These are phyloP conservation scores for Cephalopholis sonnerati DNA, from an alignment of 2,113 vertebrate genomes.

Conservation along the genomic window DNA sequence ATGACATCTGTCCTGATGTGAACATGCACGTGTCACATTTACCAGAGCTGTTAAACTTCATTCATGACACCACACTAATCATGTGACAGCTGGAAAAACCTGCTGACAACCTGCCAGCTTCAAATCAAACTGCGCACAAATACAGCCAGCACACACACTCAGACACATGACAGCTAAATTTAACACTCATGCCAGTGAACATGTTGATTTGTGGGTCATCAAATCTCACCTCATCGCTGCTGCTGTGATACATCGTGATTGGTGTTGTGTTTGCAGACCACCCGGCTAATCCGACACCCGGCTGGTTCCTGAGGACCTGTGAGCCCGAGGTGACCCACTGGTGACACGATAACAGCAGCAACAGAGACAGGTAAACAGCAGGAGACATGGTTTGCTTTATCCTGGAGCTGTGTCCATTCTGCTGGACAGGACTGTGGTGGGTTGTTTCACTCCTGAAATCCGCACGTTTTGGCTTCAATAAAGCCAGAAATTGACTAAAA, in stretches of 20 bases:
- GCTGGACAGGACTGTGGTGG: not conserved
- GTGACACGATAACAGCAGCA: slow-evolving; percentile 8
- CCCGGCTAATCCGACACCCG: not conserved
- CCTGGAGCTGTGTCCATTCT: slow-evolving; percentile 60
- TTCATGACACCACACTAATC: not conserved
- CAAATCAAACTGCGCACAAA: not conserved
- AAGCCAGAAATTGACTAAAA: not conserved
- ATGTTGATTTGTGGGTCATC: not conserved
- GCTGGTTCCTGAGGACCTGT: not conserved
- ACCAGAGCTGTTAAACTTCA: not conserved
- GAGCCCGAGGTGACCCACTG: slow-evolving; percentile 28
- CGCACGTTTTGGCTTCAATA: not conserved
- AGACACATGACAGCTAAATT: not conserved
- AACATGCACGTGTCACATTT: not conserved
- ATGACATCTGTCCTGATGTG: not conserved
- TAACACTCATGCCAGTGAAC: not conserved
- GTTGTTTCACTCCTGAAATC: not conserved
- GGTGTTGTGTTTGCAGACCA: slow-evolving; percentile 4
- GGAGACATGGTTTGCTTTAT: slow-evolving; percentile 48
- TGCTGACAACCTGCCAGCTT: slow-evolving; percentile 21
- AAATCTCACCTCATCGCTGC: slow-evolving; percentile 64
- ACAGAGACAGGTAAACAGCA: slow-evolving; percentile 1
- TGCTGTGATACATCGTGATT: slow-evolving; percentile 31
- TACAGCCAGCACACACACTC: not conserved
- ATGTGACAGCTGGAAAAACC: slow-evolving; percentile 53